Evolutionary conservation across 2,797 vertebrate species (phyloP).

Genomic region (Trachurus trachurus): DNA sequence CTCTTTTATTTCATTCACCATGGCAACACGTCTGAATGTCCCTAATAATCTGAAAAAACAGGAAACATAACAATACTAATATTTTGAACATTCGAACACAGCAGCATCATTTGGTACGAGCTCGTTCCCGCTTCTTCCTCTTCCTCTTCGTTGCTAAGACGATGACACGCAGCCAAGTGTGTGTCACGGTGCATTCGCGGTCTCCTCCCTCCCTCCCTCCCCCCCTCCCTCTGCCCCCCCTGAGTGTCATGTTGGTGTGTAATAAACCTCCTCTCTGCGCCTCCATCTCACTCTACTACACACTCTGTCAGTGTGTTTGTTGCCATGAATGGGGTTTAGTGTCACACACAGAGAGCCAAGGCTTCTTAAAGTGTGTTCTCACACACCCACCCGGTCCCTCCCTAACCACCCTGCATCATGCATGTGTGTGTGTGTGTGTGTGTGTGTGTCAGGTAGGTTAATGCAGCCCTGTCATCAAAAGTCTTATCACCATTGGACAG

Average conservation of each 20-base stretch:
- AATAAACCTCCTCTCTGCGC: slow-evolving; percentile 69
- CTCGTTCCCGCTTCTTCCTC: slow-evolving; percentile 11
- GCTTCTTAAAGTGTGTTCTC: slow-evolving; percentile 79
- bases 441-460: slow-evolving; percentile 77
- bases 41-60: too few relatives aligned
- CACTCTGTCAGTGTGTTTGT: slow-evolving; percentile 76
- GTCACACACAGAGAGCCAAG: slow-evolving; percentile 76
- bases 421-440: slow-evolving; percentile 60
- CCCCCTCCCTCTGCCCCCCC: slow-evolving; percentile 57
- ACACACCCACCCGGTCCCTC: slow-evolving; percentile 75
- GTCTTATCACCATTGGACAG: slow-evolving; percentile 85
- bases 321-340: slow-evolving; percentile 84
- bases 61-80: too few relatives aligned
- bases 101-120: neutral
- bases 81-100: neutral
- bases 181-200: slow-evolving; percentile 52
- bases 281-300: slow-evolving; percentile 53
- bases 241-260: slow-evolving; percentile 69
- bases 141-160: slow-evolving; percentile 28
- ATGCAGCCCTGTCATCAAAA: slow-evolving; percentile 77
- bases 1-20: too few relatives aligned
- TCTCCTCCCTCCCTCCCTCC: slow-evolving; percentile 48
- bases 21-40: too few relatives aligned
- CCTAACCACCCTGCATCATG: slow-evolving; percentile 43
- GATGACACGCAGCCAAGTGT: slow-evolving; percentile 51